These are phyloP conservation scores for Ceratitis capitata DNA, from an alignment of 1,140 invertebrate genomes.

Conservation along the genomic window DNA sequence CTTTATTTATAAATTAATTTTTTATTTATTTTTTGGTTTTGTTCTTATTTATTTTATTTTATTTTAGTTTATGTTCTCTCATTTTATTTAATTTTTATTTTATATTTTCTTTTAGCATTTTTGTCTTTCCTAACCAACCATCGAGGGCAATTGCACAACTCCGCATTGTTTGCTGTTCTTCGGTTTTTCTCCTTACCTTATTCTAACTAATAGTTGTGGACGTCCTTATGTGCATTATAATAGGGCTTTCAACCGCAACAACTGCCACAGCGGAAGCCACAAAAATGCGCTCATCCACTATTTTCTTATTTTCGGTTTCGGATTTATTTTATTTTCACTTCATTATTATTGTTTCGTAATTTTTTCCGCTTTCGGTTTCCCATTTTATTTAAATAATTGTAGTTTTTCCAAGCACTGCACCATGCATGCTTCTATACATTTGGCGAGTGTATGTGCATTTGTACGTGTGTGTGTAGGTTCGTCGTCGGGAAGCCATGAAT, in stretches of 20 bases:
- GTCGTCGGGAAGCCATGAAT: conserved; percentile 19
- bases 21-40: background rate
- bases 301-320: background rate
- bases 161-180: background rate
- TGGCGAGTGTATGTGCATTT: too few relatives aligned
- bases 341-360: background rate
- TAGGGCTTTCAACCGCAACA: background rate
- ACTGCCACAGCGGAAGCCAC: conserved; percentile 33
- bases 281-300: background rate
- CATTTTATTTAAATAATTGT: background rate
- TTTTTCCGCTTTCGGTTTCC: background rate
- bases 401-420: too few relatives aligned
- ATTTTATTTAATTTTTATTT: background rate
- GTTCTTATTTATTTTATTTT: too few relatives aligned
- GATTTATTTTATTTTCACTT: conserved; percentile 2
- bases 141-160: background rate
- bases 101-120: too few relatives aligned
- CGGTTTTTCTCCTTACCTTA: background rate
- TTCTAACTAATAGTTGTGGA: background rate
- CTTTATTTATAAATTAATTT: background rate
- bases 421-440: too few relatives aligned
- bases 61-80: background rate
- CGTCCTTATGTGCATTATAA: background rate
- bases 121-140: background rate
- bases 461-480: background rate